Base-by-base conservation (phyloP, 2,888 invertebrate species). In the Emmelina monodactyla region DNA sequence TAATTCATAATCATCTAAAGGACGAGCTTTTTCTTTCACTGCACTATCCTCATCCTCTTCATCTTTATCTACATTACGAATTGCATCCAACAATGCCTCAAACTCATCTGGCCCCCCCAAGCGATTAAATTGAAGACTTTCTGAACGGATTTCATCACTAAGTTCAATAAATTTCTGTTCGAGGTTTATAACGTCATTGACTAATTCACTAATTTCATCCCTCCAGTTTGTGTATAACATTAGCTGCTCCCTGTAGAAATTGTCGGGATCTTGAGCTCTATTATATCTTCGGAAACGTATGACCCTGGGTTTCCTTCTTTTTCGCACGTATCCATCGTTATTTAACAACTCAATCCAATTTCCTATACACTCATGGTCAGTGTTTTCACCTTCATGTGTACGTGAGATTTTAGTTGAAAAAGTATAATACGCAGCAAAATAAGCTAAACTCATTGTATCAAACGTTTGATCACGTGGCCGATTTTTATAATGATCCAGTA, bases 21-120 rank as follows among this genome's bases (percentile, higher is more conserved):
- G 33, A 14, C 19, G 22, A 16, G 9, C 29, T 35, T 28, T 28
- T n/a, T n/a, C n/a, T 28, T n/a, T 11, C 28, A 7, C 11, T 28
- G n/a, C 28, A 11, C 7, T 34, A 28, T 29, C 22, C 2, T 25
- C 31, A 39, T 34, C 15, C 28, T 37, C 13, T 10, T 14, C 22
- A 13, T 13, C 32, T 30, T 32, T 44, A 14, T 29, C 15, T 35
- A 11, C 16, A 31, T 41, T 19, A 37, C 38, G 32, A 42, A 51
- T 10, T 16, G 22, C 1, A 47, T 38, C 2, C 45, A 51, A 48
- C 51, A 55, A 14, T 54, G 47, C 1, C 57, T 55, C 7, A 55
- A 43, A 41, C 51, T 31, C 16, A 15, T 31, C 53, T n/a, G 46
- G 34, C 13, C 48, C 35, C 31, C 58, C 47, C n/a, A 58, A 35